Base-by-base conservation (phyloP, 92 coral and sea anemone species). In the Epizoanthus rinbou region DNA sequence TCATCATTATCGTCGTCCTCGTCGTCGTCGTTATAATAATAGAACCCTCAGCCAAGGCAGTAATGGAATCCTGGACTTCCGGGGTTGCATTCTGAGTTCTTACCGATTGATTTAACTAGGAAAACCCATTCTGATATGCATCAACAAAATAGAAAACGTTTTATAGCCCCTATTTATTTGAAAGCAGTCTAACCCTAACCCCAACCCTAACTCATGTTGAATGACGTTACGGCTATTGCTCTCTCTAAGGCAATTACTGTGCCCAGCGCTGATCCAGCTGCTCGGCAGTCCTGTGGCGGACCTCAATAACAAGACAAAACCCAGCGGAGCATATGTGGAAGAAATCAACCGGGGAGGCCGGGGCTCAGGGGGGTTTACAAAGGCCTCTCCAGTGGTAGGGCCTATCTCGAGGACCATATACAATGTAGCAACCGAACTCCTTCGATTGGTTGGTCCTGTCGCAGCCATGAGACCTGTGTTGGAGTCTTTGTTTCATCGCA, bases 401-500 rank as follows among this genome's bases (percentile, higher is more conserved):
- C 97, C 98, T 8, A 84, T 93, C 19, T 92, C 98, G 52, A 86
- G 98, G 91, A 91, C 90, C 78, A 95, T 95, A 80, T 95, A 95
- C 57, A 93, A 91, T 81, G 94, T 95, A n/a, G 95, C 98, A 15
- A 90, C 94, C 31, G 98, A 95, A 89, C 95, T 95, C 90, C 89
- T 95, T 6, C 89, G 98, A 5, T 88, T 95, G 73, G 94, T 95
- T 81, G 98, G 98, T 21, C 98, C 98, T 50, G 84, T 95, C 63
- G 95, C 93, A 33, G 94, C 98, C 50, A 93, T 95, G 98, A 80
- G 98, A n/a, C 98, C 98, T 19, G 98, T 95, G 25, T 75, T 95
- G 83, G 98, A 95, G 75, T 95, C 98, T 14, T 75, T 95, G 80
- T 95, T 95, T 83, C 98, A 95, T 82, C 98, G 98, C 33, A 95